Evolutionary conservation across 2,888 invertebrate genomes (phyloP), one percentile per base, ranked within the genome.

Genomic region (Ectobius pallidus): DNA sequence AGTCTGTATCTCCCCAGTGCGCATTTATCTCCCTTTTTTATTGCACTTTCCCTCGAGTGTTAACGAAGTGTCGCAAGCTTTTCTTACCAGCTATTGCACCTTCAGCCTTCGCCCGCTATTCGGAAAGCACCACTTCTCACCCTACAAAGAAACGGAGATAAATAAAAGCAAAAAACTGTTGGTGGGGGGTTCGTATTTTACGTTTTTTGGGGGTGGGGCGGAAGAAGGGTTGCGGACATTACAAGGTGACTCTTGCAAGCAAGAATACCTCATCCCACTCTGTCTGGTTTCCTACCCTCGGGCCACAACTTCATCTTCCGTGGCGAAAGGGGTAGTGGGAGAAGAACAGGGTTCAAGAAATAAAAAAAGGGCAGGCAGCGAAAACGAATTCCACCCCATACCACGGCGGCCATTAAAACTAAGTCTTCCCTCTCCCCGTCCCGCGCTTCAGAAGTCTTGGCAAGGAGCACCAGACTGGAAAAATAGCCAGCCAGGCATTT

Each of bases 281-380:
- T 46, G 65, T 65, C 65, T 65, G 65, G 65, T 65, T 65, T 65
- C 65, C 65, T 46, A 44, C 65, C 65, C 65, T 65, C 27, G 6
- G 46, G 65, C 44, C 65, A 46, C 46, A 65, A 65, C 65, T 65
- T 65, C 65, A 65, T 65, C 65, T 65, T 65, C 65, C 65, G 65
- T 65, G 65, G 65, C 44, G 65, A 65, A 65, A 65, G 65, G 65
- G 65, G 65, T 65, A 65, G 65, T 65, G 27, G 65, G 42, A 32
- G 32, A 22, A 65, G 65, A 46, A 44, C 65, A 65, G 27, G 46
- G 44, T 46, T 65, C 25, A 44, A 58, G 30, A 25, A 58, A 30
- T 16, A 65, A 65, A 65, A 63, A 63, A 65, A 65, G 61, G 44
- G 65, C 65, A 65, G 65, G 44, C 65, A 65, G 65, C 65, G 65